phyloP scores from a whole-genome alignment of 2,888 invertebrate species.

The Sisyra nigra region DNA sequence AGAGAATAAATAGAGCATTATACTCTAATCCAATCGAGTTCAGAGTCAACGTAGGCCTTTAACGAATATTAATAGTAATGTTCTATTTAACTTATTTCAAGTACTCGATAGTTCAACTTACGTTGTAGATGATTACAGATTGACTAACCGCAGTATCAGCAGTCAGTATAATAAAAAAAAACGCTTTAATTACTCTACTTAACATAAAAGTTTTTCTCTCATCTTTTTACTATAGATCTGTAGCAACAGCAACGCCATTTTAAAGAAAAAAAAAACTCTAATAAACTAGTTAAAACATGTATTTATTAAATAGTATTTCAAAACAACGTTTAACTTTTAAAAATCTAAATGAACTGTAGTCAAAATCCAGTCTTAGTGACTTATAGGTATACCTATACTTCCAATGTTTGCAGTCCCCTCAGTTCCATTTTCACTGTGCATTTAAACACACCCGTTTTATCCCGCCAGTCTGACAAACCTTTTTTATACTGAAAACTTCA shows the following conservation, averaged over 20 bases:
- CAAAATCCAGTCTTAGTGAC: slow-evolving; percentile 8
- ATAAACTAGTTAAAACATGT: slow-evolving; percentile 9
- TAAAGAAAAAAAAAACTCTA: slow-evolving; percentile 12
- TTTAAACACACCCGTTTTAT: background rate
- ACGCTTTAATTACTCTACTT: slow-evolving; percentile 13
- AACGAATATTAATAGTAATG: slow-evolving; percentile 5
- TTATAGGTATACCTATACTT: slow-evolving; percentile 8
- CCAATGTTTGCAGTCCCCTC: slow-evolving; percentile 9
- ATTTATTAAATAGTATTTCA: slow-evolving; percentile 4
- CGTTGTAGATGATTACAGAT: slow-evolving; percentile 6
- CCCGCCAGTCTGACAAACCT: background rate
- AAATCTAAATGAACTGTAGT: slow-evolving; percentile 7
- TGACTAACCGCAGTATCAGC: background rate
- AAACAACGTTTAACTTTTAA: slow-evolving; percentile 8
- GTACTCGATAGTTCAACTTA: slow-evolving; percentile 5
- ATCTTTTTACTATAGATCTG: slow-evolving; percentile 12
- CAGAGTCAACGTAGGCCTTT: slow-evolving; percentile 13
- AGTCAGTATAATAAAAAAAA: slow-evolving; percentile 9
- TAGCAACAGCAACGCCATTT: slow-evolving; percentile 13
- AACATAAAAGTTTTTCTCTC: slow-evolving; percentile 12
- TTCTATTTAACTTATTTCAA: slow-evolving; percentile 6
- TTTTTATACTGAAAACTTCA: no score
- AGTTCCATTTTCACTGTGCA: slow-evolving; percentile 2
- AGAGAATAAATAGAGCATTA: no score
- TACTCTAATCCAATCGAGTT: no score